phyloP scores from a whole-genome alignment of 2,113 vertebrate genomes.

The Anolis sagrei region DNA sequence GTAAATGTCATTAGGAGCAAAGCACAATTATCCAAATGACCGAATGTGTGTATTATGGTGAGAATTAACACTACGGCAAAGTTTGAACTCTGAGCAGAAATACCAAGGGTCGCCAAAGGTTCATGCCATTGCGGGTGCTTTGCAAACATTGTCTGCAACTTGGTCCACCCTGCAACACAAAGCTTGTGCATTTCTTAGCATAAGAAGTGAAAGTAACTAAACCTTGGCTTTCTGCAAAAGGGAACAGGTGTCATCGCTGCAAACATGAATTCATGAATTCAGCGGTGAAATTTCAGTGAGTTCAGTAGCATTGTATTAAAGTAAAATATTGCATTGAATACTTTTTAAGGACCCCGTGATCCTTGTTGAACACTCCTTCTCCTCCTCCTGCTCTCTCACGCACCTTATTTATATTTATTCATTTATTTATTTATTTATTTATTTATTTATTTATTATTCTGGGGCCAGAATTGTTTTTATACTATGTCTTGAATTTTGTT shows the following conservation, averaged over 20 bases:
- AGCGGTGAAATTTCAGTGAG: background rate
- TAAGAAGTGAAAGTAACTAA: background rate
- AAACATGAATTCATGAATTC: background rate
- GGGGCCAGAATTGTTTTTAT: no score
- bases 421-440: no score
- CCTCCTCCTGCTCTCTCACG: no score
- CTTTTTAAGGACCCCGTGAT: no score
- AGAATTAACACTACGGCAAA: conserved; percentile 14
- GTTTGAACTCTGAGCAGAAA: conserved; percentile 19
- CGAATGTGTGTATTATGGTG: background rate
- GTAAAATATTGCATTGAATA: no score
- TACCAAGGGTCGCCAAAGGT: conserved; percentile 44
- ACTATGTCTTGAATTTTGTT: no score
- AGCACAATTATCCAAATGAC: conserved; percentile 10
- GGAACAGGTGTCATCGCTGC: background rate
- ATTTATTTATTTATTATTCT: no score
- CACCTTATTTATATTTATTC: no score
- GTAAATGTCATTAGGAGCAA: conserved; percentile 43
- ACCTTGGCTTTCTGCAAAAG: background rate
- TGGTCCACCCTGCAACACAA: background rate
- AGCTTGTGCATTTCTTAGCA: background rate
- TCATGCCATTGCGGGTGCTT: background rate
- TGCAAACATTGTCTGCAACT: background rate
- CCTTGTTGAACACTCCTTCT: no score
- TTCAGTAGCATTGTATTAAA: background rate